These are phyloP conservation scores for Chaitophorus viminalis DNA, from an alignment of 2,888 invertebrate species.

Conservation along the genomic window DNA sequence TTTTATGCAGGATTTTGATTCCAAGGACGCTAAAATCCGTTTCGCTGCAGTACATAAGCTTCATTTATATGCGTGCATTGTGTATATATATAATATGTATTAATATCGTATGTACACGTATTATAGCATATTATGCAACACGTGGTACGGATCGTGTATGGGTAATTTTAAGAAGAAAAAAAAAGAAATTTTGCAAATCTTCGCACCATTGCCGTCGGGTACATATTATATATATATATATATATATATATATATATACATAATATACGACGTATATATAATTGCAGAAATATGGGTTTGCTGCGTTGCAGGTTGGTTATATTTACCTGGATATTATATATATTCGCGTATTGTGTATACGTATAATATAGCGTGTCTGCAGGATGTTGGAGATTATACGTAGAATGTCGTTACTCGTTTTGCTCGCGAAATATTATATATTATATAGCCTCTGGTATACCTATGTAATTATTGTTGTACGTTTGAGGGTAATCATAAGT, in stretches of 20 bases:
- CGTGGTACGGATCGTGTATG: background rate
- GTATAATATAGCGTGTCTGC: background rate
- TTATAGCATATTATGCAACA: background rate
- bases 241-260: too few relatives aligned
- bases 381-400: background rate
- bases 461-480: background rate
- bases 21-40: too few relatives aligned
- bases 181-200: background rate
- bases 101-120: too few relatives aligned
- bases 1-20: too few relatives aligned
- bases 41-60: too few relatives aligned
- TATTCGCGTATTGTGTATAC: too few relatives aligned
- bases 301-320: background rate
- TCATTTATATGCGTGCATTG: too few relatives aligned
- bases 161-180: background rate
- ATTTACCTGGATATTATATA: too few relatives aligned
- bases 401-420: background rate
- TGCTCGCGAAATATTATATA: background rate
- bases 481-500: background rate
- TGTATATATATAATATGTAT: too few relatives aligned
- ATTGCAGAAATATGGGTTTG: background rate
- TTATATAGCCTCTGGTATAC: background rate
- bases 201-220: background rate
- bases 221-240: background rate
- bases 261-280: too few relatives aligned